phyloP scores from a whole-genome alignment of 1,140 invertebrate species.

The Dufourea novaeangliae region DNA sequence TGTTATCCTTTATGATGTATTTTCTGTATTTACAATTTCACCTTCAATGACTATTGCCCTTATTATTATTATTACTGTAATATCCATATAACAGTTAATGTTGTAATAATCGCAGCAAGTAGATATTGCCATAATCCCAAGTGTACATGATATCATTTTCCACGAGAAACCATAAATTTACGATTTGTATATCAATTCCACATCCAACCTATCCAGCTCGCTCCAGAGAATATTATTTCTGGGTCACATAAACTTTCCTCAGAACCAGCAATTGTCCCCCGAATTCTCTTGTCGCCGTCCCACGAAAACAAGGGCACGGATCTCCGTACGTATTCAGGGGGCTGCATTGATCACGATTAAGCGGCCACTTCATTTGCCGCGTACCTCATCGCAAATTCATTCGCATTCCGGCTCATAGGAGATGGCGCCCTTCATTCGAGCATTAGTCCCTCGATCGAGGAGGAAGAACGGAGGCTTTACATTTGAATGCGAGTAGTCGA shows the following conservation, averaged over 20 bases:
- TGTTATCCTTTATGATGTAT: no score
- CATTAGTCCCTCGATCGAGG: slow-evolving; percentile 54
- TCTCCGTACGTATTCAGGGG: not conserved
- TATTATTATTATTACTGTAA: no score
- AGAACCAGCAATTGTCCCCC: not conserved
- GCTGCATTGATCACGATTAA: slow-evolving; percentile 55
- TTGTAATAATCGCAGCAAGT: not conserved
- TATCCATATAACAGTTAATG: not conserved
- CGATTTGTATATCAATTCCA: not conserved
- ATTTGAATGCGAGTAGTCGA: slow-evolving; percentile 52
- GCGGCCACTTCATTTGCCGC: slow-evolving; percentile 46
- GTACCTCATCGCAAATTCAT: slow-evolving; percentile 55
- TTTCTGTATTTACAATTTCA: no score
- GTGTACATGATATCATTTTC: not conserved
- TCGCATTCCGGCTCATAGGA: slow-evolving; percentile 53
- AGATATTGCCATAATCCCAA: not conserved
- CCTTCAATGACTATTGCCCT: no score
- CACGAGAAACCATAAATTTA: not conserved
- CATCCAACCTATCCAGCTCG: not conserved
- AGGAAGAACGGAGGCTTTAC: slow-evolving; percentile 33
- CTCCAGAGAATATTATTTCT: not conserved
- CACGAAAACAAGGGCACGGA: not conserved
- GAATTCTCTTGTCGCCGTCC: not conserved
- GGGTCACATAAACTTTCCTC: not conserved
- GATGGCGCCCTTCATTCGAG: slow-evolving; percentile 52